These are phyloP conservation scores for Philotrypesis tridentata DNA, from an alignment of 1,140 invertebrate genomes.

Conservation along the genomic window DNA sequence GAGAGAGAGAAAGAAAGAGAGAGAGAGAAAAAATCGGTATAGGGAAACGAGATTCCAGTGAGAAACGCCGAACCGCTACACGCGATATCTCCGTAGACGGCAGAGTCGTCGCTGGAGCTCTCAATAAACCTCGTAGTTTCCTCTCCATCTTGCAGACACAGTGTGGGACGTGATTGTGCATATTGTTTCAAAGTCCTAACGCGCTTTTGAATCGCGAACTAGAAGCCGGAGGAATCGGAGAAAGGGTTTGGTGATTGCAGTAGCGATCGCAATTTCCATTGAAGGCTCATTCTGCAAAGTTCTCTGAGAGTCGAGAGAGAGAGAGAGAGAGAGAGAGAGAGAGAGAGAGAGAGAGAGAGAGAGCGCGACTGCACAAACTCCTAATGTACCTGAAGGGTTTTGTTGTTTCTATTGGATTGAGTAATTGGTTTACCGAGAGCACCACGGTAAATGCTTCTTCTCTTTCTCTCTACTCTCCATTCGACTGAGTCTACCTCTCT, in stretches of 20 bases:
- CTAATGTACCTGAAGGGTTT: neutral
- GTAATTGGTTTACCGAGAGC: neutral
- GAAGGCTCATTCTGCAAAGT: neutral
- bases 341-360: neutral
- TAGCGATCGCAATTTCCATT: neutral
- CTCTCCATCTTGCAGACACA: neutral
- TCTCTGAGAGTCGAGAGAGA: neutral
- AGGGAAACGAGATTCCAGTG: neutral
- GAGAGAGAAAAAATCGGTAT: neutral
- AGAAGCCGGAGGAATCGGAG: neutral
- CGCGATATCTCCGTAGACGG: neutral
- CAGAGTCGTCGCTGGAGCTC: neutral
- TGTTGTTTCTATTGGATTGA: neutral
- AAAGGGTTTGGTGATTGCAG: neutral
- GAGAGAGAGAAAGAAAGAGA: too few relatives aligned
- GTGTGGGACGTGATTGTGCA: neutral
- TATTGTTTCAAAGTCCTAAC: neutral
- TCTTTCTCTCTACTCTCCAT: neutral
- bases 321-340: neutral
- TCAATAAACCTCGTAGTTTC: neutral
- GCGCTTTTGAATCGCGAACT: neutral
- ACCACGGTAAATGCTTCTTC: neutral
- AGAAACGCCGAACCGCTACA: neutral
- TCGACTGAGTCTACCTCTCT: too few relatives aligned
- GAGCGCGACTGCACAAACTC: neutral